These are phyloP conservation scores for Sapayoa aenigma DNA, from an alignment of 2,113 vertebrate species.

Conservation along the genomic window DNA sequence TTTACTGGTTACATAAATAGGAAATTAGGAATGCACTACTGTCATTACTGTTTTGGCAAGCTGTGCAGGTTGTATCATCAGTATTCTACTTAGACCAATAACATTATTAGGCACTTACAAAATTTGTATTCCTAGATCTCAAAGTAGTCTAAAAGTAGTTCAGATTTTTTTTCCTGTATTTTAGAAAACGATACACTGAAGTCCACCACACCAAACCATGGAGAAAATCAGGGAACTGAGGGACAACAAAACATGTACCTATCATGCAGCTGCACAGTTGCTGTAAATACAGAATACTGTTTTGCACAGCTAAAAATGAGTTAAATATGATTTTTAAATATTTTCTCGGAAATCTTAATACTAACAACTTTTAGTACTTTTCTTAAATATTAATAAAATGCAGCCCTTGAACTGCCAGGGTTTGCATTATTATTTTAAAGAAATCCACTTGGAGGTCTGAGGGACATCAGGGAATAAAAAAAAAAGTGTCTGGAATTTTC, in stretches of 20 bases:
- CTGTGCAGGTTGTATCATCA: not conserved
- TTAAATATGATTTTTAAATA: not conserved
- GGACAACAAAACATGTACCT: not conserved
- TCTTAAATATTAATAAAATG: not conserved
- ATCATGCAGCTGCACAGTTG: not conserved
- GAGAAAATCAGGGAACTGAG: not conserved
- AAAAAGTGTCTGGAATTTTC: not conserved
- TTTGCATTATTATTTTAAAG: not conserved
- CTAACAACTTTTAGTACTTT: not conserved
- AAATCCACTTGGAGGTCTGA: not conserved
- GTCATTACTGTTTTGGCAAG: fast-evolving
- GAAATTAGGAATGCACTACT: not conserved
- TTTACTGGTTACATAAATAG: not conserved
- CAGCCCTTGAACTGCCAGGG: not conserved
- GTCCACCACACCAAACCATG: not conserved
- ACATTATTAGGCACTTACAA: not conserved
- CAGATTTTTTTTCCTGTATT: not conserved
- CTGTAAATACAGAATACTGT: not conserved
- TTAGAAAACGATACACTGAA: not conserved
- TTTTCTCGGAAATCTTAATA: not conserved
- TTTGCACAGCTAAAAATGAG: not conserved
- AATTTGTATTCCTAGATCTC: not conserved
- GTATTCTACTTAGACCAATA: not conserved
- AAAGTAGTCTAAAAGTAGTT: not conserved
- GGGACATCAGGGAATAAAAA: not conserved